phyloP scores from a whole-genome alignment of 2,888 invertebrate genomes.

The Eustalomyia histrio region DNA sequence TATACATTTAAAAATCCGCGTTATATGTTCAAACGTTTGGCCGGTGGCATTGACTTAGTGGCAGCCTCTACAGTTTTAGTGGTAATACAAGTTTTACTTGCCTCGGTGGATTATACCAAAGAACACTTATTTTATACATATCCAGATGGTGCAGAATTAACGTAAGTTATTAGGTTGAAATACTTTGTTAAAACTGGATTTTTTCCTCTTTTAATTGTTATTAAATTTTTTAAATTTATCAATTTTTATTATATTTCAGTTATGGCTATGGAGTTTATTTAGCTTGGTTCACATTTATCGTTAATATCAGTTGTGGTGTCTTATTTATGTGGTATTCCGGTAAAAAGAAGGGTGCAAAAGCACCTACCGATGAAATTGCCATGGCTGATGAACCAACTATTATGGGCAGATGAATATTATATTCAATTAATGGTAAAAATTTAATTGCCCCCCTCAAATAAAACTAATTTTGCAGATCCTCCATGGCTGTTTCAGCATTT shows the following conservation, averaged over 20 bases:
- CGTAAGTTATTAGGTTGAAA: constrained; percentile 78
- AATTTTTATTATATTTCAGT: constrained; percentile 73
- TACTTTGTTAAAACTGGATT: too few species aligned
- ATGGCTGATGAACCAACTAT: constrained; percentile 92
- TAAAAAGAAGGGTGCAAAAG: constrained; percentile 91
- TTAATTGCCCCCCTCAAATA: neutral
- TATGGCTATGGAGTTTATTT: constrained; percentile 87
- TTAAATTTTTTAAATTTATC: neutral
- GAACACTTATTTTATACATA: constrained; percentile 84
- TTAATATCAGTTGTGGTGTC: constrained; percentile 85
- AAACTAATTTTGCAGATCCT: constrained; percentile 47
- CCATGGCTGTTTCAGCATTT: constrained; percentile 60
- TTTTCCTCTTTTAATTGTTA: too few species aligned
- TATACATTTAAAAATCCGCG: constrained; percentile 92
- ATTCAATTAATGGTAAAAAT: neutral
- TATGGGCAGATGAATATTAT: constrained; percentile 82
- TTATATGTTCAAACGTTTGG: constrained; percentile 93
- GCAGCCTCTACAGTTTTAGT: constrained; percentile 90
- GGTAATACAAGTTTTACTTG: constrained; percentile 89
- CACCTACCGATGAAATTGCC: constrained; percentile 89
- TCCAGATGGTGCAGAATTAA: constrained; percentile 84
- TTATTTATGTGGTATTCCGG: constrained; percentile 90
- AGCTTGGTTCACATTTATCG: constrained; percentile 88
- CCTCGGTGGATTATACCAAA: constrained; percentile 86
- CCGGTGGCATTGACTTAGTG: constrained; percentile 91